Evolutionary conservation across 2,888 invertebrate species (phyloP).

Genomic region (Boloria selene): DNA sequence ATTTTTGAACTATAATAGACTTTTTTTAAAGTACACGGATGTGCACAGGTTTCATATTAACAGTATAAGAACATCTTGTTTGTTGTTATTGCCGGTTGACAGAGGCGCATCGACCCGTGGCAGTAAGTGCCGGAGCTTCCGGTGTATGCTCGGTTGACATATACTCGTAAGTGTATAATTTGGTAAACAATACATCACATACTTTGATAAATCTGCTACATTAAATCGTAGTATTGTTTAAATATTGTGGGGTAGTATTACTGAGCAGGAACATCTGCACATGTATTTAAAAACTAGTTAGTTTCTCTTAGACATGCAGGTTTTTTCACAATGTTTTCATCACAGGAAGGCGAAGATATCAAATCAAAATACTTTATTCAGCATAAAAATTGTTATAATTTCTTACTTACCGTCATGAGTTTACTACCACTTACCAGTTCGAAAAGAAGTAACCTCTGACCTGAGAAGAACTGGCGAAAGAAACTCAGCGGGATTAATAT

Average conservation of each 20-base stretch:
- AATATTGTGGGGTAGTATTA: background rate
- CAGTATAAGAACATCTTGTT: constrained; percentile 38
- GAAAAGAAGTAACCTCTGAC: too few relatives aligned
- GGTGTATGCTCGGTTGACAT: constrained; percentile 19
- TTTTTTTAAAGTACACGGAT: constrained; percentile 17
- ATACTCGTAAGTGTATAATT: constrained; percentile 11
- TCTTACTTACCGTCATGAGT: too few relatives aligned
- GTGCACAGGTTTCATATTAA: constrained; percentile 17
- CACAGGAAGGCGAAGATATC: too few relatives aligned
- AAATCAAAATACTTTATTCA: too few relatives aligned
- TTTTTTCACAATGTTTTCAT: too few relatives aligned
- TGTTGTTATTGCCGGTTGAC: constrained; percentile 67
- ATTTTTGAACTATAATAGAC: constrained; percentile 4
- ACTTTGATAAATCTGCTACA: background rate
- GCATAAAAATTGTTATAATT: too few relatives aligned
- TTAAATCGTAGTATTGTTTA: background rate
- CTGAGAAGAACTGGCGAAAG: too few relatives aligned
- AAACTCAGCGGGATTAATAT: too few relatives aligned
- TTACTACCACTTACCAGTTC: too few relatives aligned
- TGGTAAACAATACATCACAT: constrained; percentile 22
- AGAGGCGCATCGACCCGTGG: constrained; percentile 62
- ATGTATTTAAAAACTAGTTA: too few relatives aligned
- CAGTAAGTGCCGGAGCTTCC: constrained; percentile 38
- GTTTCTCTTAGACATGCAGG: too few relatives aligned
- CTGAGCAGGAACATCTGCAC: too few relatives aligned